Percentiles rank a stretch among this genome's conserved stretches.
phyloP scores from a whole-genome alignment of 2,888 invertebrate species.

The Pocota personata region DNA sequence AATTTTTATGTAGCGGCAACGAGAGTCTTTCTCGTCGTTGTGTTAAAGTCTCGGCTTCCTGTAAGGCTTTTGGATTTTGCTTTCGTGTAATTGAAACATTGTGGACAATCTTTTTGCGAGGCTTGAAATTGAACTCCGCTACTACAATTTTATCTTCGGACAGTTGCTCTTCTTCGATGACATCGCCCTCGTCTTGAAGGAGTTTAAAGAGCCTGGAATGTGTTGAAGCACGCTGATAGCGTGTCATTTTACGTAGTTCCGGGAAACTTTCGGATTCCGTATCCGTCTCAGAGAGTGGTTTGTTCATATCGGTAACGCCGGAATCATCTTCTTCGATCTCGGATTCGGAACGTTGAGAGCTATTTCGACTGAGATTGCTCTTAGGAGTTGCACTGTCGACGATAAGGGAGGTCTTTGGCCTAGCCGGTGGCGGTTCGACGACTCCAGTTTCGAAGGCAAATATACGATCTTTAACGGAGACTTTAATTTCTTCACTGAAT shows the following conservation, averaged over 20 bases:
- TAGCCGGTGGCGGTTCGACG: conserved; percentile 50
- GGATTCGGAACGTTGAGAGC: conserved; percentile 83
- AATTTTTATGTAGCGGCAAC: conserved; percentile 83
- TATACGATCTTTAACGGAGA: conserved; percentile 81
- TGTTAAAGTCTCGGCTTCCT: conserved; percentile 81
- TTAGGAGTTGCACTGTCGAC: conserved; percentile 78
- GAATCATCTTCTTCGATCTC: conserved; percentile 87
- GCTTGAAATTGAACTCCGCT: conserved; percentile 78
- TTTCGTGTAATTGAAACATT: conserved; percentile 82
- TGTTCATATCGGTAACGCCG: conserved; percentile 88
- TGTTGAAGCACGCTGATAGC: conserved; percentile 88
- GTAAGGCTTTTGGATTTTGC: conserved; percentile 79
- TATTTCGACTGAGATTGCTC: conserved; percentile 79
- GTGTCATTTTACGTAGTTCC: conserved; percentile 84
- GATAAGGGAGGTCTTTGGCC: conserved; percentile 75
- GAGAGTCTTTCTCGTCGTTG: conserved; percentile 84
- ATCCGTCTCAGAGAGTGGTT: conserved; percentile 87
- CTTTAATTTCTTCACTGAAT: conserved; percentile 77
- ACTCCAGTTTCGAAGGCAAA: conserved; percentile 79
- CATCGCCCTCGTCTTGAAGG: conserved; percentile 85
- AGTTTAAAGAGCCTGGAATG: conserved; percentile 88
- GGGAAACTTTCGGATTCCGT: conserved; percentile 86
- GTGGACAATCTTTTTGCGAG: conserved; percentile 81
- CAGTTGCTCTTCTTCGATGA: conserved; percentile 76
- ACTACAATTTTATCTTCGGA: conserved; percentile 76